These are phyloP conservation scores for Coilia nasus DNA, from an alignment of 2,797 vertebrate species.

Conservation along the genomic window DNA sequence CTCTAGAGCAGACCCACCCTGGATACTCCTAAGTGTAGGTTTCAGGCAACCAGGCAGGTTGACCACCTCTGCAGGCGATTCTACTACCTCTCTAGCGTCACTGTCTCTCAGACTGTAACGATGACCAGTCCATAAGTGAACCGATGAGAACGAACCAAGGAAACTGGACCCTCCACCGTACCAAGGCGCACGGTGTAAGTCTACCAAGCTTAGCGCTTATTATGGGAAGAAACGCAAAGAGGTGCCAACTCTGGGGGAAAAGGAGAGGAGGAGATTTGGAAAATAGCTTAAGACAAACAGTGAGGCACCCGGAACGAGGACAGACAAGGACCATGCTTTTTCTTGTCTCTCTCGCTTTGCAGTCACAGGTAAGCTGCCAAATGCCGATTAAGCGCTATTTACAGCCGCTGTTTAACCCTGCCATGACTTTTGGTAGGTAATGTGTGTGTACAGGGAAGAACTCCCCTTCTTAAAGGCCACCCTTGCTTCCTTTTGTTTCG, in stretches of 20 bases:
- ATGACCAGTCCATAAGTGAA: constrained; percentile 34
- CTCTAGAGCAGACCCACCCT: constrained; percentile 48
- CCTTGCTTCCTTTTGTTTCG: background rate
- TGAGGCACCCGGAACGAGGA: constrained; percentile 50
- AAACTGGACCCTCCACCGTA: constrained; percentile 27
- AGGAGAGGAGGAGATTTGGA: constrained; percentile 49
- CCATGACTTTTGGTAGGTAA: constrained; percentile 27
- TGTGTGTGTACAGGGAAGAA: constrained; percentile 5
- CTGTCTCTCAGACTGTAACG: constrained; percentile 12
- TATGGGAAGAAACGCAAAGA: constrained; percentile 41
- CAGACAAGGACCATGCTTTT: constrained; percentile 66
- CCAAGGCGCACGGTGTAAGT: constrained; percentile 31
- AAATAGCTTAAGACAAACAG: constrained; percentile 41
- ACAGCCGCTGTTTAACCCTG: constrained; percentile 57
- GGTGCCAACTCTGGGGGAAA: constrained; percentile 42
- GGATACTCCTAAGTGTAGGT: constrained; percentile 50
- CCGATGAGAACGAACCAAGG: constrained; percentile 23
- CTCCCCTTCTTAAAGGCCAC: background rate
- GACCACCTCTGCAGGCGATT: constrained; percentile 18
- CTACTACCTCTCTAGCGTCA: constrained; percentile 20
- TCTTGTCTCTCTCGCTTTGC: constrained; percentile 69
- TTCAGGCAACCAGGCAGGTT: constrained; percentile 18
- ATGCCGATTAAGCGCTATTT: constrained; percentile 72
- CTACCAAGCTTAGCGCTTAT: constrained; percentile 38
- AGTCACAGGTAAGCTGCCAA: constrained; percentile 75